These are phyloP conservation scores for Cygnus olor DNA, from an alignment of 2,797 vertebrate genomes.

Conservation along the genomic window DNA sequence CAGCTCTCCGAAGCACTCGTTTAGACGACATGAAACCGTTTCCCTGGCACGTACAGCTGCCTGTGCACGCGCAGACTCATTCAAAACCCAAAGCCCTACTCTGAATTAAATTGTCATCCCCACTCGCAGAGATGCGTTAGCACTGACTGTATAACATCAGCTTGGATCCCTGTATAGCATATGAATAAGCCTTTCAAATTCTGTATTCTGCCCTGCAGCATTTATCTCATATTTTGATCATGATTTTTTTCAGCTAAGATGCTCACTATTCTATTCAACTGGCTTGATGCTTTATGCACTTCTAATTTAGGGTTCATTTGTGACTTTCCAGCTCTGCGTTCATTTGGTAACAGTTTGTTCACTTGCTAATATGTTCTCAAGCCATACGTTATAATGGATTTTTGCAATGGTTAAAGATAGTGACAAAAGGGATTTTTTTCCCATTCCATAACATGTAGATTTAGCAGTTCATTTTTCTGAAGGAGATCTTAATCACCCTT, in stretches of 20 bases:
- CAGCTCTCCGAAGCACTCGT: background rate
- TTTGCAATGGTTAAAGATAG: slow-evolving; percentile 17
- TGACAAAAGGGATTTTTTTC: background rate
- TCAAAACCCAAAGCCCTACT: slow-evolving; percentile 36
- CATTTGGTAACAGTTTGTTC: slow-evolving; percentile 18
- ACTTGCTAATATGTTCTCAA: slow-evolving; percentile 15
- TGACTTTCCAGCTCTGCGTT: slow-evolving; percentile 27
- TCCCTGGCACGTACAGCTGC: background rate
- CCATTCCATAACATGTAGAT: background rate
- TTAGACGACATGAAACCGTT: background rate
- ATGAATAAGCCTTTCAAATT: slow-evolving; percentile 56
- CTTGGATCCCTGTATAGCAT: slow-evolving; percentile 16
- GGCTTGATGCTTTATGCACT: background rate
- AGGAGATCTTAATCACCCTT: background rate
- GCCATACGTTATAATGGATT: background rate
- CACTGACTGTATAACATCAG: slow-evolving; percentile 58
- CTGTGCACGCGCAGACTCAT: background rate
- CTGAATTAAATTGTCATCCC: slow-evolving; percentile 58
- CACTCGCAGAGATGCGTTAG: slow-evolving; percentile 46
- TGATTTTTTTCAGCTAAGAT: slow-evolving; percentile 32
- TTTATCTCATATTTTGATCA: slow-evolving; percentile 53
- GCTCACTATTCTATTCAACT: slow-evolving; percentile 31
- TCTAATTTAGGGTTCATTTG: slow-evolving; percentile 55
- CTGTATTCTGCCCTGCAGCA: slow-evolving; percentile 58
- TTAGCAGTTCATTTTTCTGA: background rate